Conservation (phyloP, 2,113 vertebrate species). For the Pleuronectes platessa region DNA sequence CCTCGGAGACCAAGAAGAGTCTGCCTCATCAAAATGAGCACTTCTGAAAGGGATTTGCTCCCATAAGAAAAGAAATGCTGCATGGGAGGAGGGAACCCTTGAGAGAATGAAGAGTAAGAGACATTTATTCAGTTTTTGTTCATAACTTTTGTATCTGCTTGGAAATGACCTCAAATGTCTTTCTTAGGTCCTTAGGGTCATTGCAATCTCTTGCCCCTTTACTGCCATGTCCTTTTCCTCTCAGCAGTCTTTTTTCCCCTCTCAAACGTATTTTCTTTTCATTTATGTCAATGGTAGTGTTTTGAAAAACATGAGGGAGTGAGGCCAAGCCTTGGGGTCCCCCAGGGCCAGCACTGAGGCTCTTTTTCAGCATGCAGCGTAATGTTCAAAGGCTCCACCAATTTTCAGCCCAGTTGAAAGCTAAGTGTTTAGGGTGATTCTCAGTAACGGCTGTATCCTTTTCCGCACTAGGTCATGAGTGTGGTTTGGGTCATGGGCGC, state of each 20-base stretch:
- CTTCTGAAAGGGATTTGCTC: constrained; percentile 62
- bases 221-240: constrained; percentile 36
- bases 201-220: constrained; percentile 46
- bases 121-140: constrained; percentile 70
- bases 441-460: constrained; percentile 48
- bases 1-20: constrained; percentile 72
- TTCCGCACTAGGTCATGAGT: constrained; percentile 37
- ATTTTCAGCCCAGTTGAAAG: constrained; percentile 61
- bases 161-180: constrained; percentile 68
- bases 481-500: constrained; percentile 24
- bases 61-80: constrained; percentile 46
- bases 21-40: constrained; percentile 68
- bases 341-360: constrained; percentile 49
- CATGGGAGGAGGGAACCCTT: constrained; percentile 43
- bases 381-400: constrained; percentile 67
- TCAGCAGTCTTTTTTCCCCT: constrained; percentile 28
- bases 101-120: constrained; percentile 34
- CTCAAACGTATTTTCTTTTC: constrained; percentile 65
- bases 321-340: constrained; percentile 42
- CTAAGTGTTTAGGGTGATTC: constrained; percentile 65
- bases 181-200: constrained; percentile 41
- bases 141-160: constrained; percentile 67
- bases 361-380: constrained; percentile 43
- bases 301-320: constrained; percentile 72
- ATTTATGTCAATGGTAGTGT: constrained; percentile 64